phyloP scores from a whole-genome alignment of 2,888 invertebrate species.

The Mystacides longicornis region DNA sequence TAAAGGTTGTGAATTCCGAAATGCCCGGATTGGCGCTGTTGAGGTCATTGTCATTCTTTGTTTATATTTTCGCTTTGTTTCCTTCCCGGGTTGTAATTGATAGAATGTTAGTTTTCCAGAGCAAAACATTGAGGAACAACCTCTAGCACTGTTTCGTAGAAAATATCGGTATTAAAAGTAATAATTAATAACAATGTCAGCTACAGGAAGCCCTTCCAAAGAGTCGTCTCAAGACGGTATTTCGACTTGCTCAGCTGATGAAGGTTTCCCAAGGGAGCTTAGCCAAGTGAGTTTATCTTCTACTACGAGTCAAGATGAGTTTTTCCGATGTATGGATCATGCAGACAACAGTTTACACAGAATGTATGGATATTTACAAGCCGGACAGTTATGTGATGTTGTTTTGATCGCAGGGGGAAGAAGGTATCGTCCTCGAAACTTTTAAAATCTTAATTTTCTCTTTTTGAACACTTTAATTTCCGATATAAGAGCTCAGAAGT shows the following conservation, averaged over 20 bases:
- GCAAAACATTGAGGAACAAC: too few relatives aligned
- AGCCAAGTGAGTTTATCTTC: conserved; percentile 60
- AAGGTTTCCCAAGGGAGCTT: conserved; percentile 57
- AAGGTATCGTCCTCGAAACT: too few relatives aligned
- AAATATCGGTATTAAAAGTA: not conserved
- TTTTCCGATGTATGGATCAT: conserved; percentile 69
- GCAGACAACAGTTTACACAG: conserved; percentile 73
- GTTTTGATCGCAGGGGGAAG: conserved; percentile 72
- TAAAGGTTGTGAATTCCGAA: too few relatives aligned
- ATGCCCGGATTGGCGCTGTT: too few relatives aligned
- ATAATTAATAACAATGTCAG: conserved; percentile 11
- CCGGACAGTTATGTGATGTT: conserved; percentile 82
- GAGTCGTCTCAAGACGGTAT: conserved; percentile 44
- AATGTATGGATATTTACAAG: conserved; percentile 75
- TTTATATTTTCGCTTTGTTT: conserved; percentile 16
- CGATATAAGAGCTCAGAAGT: too few relatives aligned
- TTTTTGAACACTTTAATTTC: not conserved
- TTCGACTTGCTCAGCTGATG: conserved; percentile 47
- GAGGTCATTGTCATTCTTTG: conserved; percentile 17
- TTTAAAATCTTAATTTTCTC: too few relatives aligned
- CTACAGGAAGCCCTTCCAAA: conserved; percentile 38
- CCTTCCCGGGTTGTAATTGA: not conserved
- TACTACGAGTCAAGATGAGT: conserved; percentile 68
- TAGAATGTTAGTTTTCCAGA: too few relatives aligned
- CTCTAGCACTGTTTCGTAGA: too few relatives aligned